These are phyloP conservation scores for Lethocerus indicus DNA, from an alignment of 1,140 invertebrate species.

Conservation along the genomic window DNA sequence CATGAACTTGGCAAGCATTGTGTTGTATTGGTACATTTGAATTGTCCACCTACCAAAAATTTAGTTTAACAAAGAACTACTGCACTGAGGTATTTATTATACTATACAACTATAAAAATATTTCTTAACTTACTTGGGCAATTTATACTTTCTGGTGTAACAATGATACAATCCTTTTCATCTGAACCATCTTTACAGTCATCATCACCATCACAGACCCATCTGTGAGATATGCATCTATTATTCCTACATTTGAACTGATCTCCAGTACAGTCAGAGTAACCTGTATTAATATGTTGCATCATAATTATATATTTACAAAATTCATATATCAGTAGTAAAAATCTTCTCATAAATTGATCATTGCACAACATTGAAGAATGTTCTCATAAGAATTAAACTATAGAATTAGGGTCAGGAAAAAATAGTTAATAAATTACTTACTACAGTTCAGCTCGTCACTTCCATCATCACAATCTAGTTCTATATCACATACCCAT, in stretches of 20 bases:
- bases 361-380: too few relatives aligned
- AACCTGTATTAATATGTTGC: slow-evolving; percentile 8
- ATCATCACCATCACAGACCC: slow-evolving; percentile 49
- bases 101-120: neutral
- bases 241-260: slow-evolving; percentile 41
- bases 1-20: slow-evolving; percentile 40
- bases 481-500: slow-evolving; percentile 40
- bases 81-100: neutral
- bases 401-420: too few relatives aligned
- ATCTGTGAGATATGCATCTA: slow-evolving; percentile 34
- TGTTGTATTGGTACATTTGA: slow-evolving; percentile 42
- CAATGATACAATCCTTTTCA: slow-evolving; percentile 34
- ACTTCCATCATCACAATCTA: slow-evolving; percentile 27
- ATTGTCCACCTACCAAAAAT: slow-evolving; percentile 28
- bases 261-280: slow-evolving; percentile 24
- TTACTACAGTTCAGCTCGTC: slow-evolving; percentile 35
- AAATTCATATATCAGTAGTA: neutral
- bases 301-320: neutral
- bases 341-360: too few relatives aligned
- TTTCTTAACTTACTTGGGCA: neutral
- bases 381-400: too few relatives aligned
- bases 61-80: neutral
- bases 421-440: slow-evolving; percentile 7
- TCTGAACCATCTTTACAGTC: slow-evolving; percentile 54
- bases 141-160: slow-evolving; percentile 5